Percentiles rank a stretch among this genome's conserved stretches.
Evolutionary conservation across 2,797 vertebrate species (phyloP).

Genomic region (Zalophus californianus): DNA sequence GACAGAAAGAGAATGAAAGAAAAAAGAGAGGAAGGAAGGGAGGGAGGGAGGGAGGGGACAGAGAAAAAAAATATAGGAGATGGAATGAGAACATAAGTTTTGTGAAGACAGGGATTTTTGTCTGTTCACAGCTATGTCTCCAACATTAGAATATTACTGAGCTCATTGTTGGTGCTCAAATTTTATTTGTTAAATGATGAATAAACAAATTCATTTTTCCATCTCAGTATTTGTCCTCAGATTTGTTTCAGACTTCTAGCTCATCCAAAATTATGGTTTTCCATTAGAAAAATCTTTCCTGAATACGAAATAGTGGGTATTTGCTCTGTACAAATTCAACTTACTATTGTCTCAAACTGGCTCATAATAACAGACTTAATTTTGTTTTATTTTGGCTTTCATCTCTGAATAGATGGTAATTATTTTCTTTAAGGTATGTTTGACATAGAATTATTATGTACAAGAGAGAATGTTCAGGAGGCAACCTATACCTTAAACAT

Average conservation of each 20-base stretch:
- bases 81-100: slow-evolving; percentile 26
- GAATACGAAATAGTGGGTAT: slow-evolving; percentile 20
- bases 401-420: slow-evolving; percentile 54
- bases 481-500: background rate
- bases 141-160: background rate
- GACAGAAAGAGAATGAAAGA: background rate
- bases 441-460: slow-evolving; percentile 6
- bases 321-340: background rate
- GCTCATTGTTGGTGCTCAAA: background rate
- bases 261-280: slow-evolving; percentile 30
- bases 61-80: background rate
- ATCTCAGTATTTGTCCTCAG: slow-evolving; percentile 2
- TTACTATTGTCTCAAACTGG: background rate
- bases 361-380: background rate
- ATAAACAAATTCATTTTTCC: slow-evolving; percentile 7
- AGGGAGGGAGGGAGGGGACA: background rate
- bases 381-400: slow-evolving; percentile 44
- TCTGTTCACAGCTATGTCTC: background rate
- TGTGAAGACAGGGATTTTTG: background rate
- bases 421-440: slow-evolving; percentile 26
- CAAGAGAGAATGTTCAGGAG: background rate
- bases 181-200: slow-evolving; percentile 19
- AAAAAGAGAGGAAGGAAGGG: background rate
- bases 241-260: slow-evolving; percentile 1
- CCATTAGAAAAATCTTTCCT: slow-evolving; percentile 27